phyloP scores from a whole-genome alignment of 2,888 invertebrate species.

The Autographa gamma region DNA sequence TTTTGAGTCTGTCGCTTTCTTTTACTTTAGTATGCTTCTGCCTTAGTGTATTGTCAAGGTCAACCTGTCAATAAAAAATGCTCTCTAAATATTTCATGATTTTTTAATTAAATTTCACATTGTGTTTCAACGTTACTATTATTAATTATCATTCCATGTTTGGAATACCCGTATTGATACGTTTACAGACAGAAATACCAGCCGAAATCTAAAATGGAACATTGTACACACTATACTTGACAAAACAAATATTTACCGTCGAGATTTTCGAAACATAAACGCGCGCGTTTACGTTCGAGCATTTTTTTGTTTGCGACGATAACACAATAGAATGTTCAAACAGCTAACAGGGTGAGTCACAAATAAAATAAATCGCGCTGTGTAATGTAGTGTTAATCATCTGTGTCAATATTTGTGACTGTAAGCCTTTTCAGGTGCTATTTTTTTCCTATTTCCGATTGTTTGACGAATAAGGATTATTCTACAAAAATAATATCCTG shows the following conservation, averaged over 20 bases:
- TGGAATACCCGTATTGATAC: background rate
- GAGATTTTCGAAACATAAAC: slow-evolving; percentile 43
- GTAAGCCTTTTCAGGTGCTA: slow-evolving; percentile 29
- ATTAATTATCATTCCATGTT: background rate
- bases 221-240: slow-evolving; percentile 21
- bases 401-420: slow-evolving; percentile 72
- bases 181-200: background rate
- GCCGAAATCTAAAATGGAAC: background rate
- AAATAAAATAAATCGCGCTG: slow-evolving; percentile 60
- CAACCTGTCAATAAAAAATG: too few relatives aligned
- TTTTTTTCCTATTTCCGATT: slow-evolving; percentile 17
- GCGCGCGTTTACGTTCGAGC: slow-evolving; percentile 39
- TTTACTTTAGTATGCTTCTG: too few relatives aligned
- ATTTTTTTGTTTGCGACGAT: slow-evolving; percentile 37
- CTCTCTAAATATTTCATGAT: too few relatives aligned
- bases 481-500: background rate
- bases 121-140: background rate
- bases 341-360: slow-evolving; percentile 66
- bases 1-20: too few relatives aligned
- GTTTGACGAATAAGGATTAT: background rate
- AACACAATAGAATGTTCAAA: slow-evolving; percentile 42
- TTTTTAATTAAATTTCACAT: background rate
- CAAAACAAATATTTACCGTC: slow-evolving; percentile 40
- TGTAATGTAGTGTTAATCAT: slow-evolving; percentile 69
- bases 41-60: too few relatives aligned